Percentiles rank a stretch among this genome's conserved stretches.
These are phyloP conservation scores for Ptychoptera albimana DNA, from an alignment of 2,888 invertebrate species.

Conservation along the genomic window DNA sequence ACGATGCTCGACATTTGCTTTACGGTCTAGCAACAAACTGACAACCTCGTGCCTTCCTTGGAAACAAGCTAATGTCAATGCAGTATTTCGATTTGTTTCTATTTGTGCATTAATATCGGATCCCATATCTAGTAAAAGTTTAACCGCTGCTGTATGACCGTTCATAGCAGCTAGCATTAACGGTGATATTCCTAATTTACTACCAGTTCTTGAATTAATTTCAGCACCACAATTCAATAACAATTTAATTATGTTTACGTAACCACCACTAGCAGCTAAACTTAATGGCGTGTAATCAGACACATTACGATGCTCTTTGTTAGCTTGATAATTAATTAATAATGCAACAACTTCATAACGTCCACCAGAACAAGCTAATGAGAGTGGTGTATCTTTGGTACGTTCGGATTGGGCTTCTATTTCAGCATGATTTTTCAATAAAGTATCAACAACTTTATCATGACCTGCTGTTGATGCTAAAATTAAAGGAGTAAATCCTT, in stretches of 20 bases:
- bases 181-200: constrained; percentile 95
- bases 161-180: constrained; percentile 99
- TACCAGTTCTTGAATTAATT: constrained; percentile 94
- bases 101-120: constrained; percentile 99
- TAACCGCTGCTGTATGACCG: constrained; percentile 89
- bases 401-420: constrained; percentile 97
- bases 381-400: constrained; percentile 96
- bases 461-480: constrained; percentile 95
- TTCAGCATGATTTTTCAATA: constrained; percentile 88
- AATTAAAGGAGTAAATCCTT: constrained; percentile 95
- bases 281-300: constrained; percentile 99
- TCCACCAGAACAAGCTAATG: constrained; percentile 93
- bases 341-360: constrained; percentile 92
- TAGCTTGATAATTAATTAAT: constrained; percentile 73
- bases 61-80: constrained; percentile 95
- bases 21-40: constrained; percentile 82
- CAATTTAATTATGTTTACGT: constrained; percentile 94
- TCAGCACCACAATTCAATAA: constrained; percentile 89
- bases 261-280: constrained; percentile 94
- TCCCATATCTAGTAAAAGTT: constrained; percentile 88
- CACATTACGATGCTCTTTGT: constrained; percentile 96
- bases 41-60: constrained; percentile 99
- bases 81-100: constrained; percentile 97
- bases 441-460: constrained; percentile 73
- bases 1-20: constrained; percentile 97